Base-by-base conservation (phyloP, 1,140 invertebrate species). In the Spodoptera frugiperda region DNA sequence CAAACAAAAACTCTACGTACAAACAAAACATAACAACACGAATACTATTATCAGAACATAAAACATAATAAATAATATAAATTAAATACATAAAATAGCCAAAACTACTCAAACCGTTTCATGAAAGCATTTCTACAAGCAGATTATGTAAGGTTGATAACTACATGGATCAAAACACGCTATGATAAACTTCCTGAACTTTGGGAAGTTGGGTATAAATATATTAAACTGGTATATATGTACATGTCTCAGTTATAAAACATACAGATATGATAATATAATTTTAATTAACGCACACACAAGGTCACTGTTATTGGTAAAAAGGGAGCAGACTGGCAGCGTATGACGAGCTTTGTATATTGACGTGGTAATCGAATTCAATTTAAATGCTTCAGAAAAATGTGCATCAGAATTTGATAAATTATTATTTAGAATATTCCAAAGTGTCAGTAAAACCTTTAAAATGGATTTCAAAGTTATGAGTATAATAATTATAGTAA, bases 321-420 rank as follows among this genome's bases (percentile, higher is more conserved):
- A 53, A 15, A 55, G 78, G 82, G 86, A 76, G 82, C 86, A 90
- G 88, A 88, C 80, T 87, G 85, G 90, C 88, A 86, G 86, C 91
- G 91, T 93, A 93, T 93, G 91, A 93, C 89, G 91, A 92, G 90
- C 87, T 88, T 86, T 83, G 79, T 87, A 79, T 70, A 74, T 82
- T 78, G 78, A 67, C 71, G 59, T 72, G 65, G 72, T 78, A 78
- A 57, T 65, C 63, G 21, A 21, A 73, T 61, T 48, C 17, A 53
- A 51, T 15, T 51, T 25, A 12, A 25, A 19, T 67, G 17, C 39
- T 21, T 67, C n/a, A 70, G 19, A 44, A 55, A 6, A 39, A 30
- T 44, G 30, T 63, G 46, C 25, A 19, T 33, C 12, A 0, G 5
- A 39, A 46, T 9, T 63, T 63, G 33, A 39, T 4, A 44, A 17